These are phyloP conservation scores for Neosilurus mollespiculum DNA, from an alignment of 2,797 vertebrate genomes.

Conservation along the genomic window DNA sequence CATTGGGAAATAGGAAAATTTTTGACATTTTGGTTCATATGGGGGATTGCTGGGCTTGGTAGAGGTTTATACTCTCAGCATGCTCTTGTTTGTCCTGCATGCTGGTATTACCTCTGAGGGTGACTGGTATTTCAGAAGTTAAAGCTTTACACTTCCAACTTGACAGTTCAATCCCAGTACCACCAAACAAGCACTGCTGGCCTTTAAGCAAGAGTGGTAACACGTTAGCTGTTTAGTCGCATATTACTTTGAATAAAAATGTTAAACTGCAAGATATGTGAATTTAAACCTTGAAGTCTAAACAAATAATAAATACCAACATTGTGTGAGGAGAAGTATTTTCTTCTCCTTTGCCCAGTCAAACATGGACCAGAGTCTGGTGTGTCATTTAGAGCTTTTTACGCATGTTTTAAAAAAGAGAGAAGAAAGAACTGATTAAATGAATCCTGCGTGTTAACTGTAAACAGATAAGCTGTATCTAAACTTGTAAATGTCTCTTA, in stretches of 20 bases:
- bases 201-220: not conserved
- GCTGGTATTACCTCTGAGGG: not conserved
- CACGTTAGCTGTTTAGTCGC: not conserved
- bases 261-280: not conserved
- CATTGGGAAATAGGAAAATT: no score
- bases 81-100: no score
- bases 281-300: not conserved
- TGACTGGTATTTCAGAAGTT: not conserved
- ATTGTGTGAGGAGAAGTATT: not conserved
- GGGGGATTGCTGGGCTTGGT: no score
- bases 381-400: not conserved
- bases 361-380: not conserved
- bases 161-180: not conserved
- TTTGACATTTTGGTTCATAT: no score
- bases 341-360: not conserved
- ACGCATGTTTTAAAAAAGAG: not conserved
- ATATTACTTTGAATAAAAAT: not conserved
- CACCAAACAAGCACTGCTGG: not conserved
- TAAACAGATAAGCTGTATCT: conserved; percentile 48
- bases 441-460: conserved; percentile 34
- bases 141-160: not conserved
- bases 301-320: not conserved
- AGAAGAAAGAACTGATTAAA: not conserved
- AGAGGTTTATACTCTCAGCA: no score
- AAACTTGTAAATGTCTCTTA: conserved; percentile 49